These are phyloP conservation scores for Phaedon cochleariae DNA, from an alignment of 2,888 invertebrate species.

Conservation along the genomic window DNA sequence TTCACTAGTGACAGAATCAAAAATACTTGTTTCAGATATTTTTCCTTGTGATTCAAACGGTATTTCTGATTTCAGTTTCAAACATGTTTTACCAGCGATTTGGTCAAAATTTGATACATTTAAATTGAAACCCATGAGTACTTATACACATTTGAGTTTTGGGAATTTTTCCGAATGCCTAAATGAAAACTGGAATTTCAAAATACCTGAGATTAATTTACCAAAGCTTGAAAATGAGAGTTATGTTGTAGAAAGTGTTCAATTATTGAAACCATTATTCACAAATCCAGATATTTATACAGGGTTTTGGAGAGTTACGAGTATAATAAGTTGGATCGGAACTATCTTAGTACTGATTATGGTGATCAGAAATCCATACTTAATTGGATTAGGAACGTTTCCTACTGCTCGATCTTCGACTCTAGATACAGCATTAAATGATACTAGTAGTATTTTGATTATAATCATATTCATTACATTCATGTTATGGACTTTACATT, in stretches of 20 bases:
- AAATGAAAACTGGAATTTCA: background rate
- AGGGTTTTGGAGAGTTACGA: no score
- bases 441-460: background rate
- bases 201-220: background rate
- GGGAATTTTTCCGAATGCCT: conserved; percentile 1
- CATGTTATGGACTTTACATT: background rate
- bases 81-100: background rate
- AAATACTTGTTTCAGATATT: background rate
- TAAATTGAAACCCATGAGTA: conserved; percentile 1
- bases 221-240: background rate
- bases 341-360: background rate
- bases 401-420: background rate
- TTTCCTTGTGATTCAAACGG: conserved; percentile 4
- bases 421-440: background rate
- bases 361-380: background rate
- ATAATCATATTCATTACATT: background rate
- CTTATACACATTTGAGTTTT: background rate
- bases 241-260: background rate
- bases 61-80: background rate
- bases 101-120: conserved; percentile 5
- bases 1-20: background rate
- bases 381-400: background rate
- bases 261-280: background rate
- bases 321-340: background rate
- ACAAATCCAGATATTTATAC: background rate